Evolutionary conservation across 2,797 vertebrate species (phyloP).

Genomic region (Holocentrus rufus): DNA sequence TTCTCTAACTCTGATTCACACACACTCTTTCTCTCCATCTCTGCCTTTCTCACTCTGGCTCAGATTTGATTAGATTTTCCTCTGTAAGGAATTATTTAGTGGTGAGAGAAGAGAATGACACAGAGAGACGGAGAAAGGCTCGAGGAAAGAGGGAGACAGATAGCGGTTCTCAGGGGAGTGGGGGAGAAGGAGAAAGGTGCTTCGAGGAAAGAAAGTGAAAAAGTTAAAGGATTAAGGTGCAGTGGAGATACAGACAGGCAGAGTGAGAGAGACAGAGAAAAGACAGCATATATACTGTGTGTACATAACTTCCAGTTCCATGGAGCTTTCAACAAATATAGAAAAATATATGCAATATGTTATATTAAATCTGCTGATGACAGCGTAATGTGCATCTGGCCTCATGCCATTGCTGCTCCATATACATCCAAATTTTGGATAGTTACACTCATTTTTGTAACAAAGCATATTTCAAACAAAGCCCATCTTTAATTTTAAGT

Average conservation of each 20-base stretch:
- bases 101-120: slow-evolving; percentile 70
- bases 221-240: slow-evolving; percentile 66
- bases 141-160: slow-evolving; percentile 67
- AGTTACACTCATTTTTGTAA: too few relatives aligned
- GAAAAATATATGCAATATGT: slow-evolving; percentile 21
- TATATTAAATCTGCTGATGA: not conserved
- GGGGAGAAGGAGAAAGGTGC: slow-evolving; percentile 59
- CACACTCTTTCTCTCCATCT: slow-evolving; percentile 39
- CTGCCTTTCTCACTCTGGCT: slow-evolving; percentile 64
- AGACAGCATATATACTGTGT: slow-evolving; percentile 12
- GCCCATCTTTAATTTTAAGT: not conserved
- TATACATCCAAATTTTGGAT: not conserved
- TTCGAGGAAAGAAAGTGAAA: slow-evolving; percentile 63
- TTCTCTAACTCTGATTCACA: slow-evolving; percentile 54
- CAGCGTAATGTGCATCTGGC: not conserved
- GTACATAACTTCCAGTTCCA: slow-evolving; percentile 42
- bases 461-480: too few relatives aligned
- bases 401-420: not conserved
- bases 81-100: slow-evolving; percentile 78
- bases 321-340: slow-evolving; percentile 32
- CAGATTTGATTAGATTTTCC: slow-evolving; percentile 78
- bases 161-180: slow-evolving; percentile 60
- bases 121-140: slow-evolving; percentile 59
- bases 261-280: slow-evolving; percentile 31
- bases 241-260: slow-evolving; percentile 57